Conservation (phyloP, 92 coral and sea anemone genomes). For the Blastomussa wellsi region DNA sequence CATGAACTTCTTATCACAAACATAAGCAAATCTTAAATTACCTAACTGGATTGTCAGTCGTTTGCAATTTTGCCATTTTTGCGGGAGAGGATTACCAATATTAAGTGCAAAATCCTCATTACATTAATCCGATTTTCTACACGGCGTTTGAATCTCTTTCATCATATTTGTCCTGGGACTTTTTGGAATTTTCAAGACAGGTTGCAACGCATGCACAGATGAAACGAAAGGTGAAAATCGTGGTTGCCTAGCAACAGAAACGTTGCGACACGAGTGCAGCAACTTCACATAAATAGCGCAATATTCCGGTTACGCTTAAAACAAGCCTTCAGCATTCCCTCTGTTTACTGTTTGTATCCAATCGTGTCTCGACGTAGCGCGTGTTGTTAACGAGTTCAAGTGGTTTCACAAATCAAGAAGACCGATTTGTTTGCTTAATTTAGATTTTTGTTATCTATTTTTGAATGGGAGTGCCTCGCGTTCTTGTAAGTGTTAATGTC, state of each 20-base stretch:
- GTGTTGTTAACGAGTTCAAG: constrained; percentile 25
- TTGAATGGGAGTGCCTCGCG: neutral
- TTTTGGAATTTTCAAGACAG: neutral
- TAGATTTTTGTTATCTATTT: neutral
- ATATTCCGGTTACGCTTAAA: neutral
- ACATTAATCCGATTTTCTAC: constrained; percentile 17
- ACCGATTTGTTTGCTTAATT: constrained; percentile 14
- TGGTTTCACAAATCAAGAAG: constrained; percentile 22
- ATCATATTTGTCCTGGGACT: constrained; percentile 2
- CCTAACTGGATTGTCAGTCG: constrained; percentile 17
- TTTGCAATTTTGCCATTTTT: constrained; percentile 7
- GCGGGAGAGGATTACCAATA: constrained; percentile 5
- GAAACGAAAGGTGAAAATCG: neutral
- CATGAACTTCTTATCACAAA: neutral
- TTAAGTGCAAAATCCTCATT: constrained; percentile 7
- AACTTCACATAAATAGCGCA: neutral
- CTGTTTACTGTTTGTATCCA: neutral
- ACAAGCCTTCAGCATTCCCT: neutral
- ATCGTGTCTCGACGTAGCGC: neutral
- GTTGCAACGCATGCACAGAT: no score
- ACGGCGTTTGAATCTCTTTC: neutral
- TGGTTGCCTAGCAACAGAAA: neutral
- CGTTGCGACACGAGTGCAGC: neutral
- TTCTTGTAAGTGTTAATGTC: neutral
- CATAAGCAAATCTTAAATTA: neutral